These are phyloP conservation scores for Pangasius djambal DNA, from an alignment of 2,797 vertebrate species.

Conservation along the genomic window DNA sequence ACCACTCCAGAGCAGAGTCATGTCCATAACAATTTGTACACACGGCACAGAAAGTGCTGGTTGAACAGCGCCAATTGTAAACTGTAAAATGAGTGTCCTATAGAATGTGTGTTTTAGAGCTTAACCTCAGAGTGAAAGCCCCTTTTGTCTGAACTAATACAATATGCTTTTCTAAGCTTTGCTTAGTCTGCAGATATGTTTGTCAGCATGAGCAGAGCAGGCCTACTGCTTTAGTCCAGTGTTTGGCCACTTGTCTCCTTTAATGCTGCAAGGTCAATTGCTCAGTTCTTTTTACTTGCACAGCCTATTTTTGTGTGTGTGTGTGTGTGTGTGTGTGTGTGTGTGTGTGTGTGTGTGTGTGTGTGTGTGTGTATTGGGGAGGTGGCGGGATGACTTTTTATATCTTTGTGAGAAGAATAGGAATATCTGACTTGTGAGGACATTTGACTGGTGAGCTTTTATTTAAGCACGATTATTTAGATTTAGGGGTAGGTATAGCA, in stretches of 20 bases:
- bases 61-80: not conserved
- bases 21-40: constrained; percentile 11
- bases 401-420: not conserved
- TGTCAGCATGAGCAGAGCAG: not conserved
- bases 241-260: not conserved
- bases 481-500: not conserved
- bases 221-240: not conserved
- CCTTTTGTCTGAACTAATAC: not conserved
- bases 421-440: not conserved
- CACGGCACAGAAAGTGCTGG: not conserved
- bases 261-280: not conserved
- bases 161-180: not conserved
- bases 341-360: not conserved
- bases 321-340: not conserved
- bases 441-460: not conserved
- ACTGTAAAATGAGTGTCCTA: not conserved
- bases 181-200: not conserved
- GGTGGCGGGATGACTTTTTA: not conserved
- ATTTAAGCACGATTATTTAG: not conserved
- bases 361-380: not conserved
- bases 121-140: not conserved
- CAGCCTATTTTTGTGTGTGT: not conserved
- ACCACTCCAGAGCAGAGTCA: not conserved
- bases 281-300: not conserved
- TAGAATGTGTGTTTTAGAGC: not conserved